Evolutionary conservation across 2,888 invertebrate species (phyloP).

Genomic region (Amiota minor): DNA sequence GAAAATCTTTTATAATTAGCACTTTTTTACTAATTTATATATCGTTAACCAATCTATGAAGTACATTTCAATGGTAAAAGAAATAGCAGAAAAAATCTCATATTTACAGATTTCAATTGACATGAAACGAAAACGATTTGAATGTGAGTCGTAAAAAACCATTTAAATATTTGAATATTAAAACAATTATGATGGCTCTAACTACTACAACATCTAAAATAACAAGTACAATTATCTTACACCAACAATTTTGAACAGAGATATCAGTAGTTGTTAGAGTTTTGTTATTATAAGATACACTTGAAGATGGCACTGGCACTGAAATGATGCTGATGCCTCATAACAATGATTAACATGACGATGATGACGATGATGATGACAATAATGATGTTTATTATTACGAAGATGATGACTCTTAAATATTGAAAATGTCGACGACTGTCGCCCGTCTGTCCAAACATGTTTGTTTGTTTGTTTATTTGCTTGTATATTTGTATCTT

Average conservation of each 20-base stretch:
- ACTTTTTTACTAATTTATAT: too few relatives aligned
- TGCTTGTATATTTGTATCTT: conserved; percentile 16
- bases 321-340: conserved; percentile 5
- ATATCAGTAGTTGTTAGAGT: neutral
- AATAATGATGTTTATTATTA: conserved; percentile 37
- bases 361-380: conserved; percentile 14
- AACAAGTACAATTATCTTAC: neutral
- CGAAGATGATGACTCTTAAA: neutral
- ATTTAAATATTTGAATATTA: conserved; percentile 23
- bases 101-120: neutral
- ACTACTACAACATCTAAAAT: conserved; percentile 17
- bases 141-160: conserved; percentile 17
- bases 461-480: conserved; percentile 32
- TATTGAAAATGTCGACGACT: conserved; percentile 16
- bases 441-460: conserved; percentile 8
- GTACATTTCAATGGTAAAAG: too few relatives aligned
- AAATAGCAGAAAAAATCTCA: too few relatives aligned
- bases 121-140: conserved; percentile 13
- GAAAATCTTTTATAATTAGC: too few relatives aligned
- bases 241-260: neutral
- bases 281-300: neutral
- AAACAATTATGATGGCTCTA: conserved; percentile 27
- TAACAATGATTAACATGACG: conserved; percentile 20
- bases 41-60: too few relatives aligned
- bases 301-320: conserved; percentile 22